phyloP scores from a whole-genome alignment of 2,888 invertebrate genomes.

The Athetis lepigone region DNA sequence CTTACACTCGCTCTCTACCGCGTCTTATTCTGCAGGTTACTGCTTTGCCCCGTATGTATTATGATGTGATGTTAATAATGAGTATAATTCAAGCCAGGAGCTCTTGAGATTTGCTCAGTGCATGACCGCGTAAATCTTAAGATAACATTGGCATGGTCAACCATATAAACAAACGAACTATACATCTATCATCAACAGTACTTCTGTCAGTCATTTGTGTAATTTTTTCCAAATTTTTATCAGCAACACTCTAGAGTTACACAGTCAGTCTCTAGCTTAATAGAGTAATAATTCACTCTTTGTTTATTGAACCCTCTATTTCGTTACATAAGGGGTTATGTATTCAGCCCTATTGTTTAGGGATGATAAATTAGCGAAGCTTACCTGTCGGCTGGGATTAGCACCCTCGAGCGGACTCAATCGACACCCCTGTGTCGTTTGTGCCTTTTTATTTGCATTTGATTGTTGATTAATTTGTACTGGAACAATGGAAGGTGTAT shows the following conservation, averaged over 20 bases:
- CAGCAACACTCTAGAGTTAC: constrained; percentile 1
- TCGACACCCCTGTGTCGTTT: constrained; percentile 81
- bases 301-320: constrained; percentile 80
- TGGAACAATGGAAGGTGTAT: constrained; percentile 70
- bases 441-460: constrained; percentile 85
- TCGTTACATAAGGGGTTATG: constrained; percentile 72
- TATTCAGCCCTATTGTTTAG: constrained; percentile 84
- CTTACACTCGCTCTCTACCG: too few species aligned
- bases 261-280: constrained; percentile 29
- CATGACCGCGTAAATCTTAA: too few species aligned
- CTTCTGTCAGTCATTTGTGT: too few species aligned
- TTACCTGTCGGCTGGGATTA: constrained; percentile 89
- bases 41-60: too few species aligned
- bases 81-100: too few species aligned
- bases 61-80: too few species aligned
- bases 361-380: constrained; percentile 89
- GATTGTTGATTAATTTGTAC: constrained; percentile 84
- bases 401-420: constrained; percentile 76
- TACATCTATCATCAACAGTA: too few species aligned
- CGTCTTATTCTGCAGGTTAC: too few species aligned
- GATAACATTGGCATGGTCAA: too few species aligned
- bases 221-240: background rate
- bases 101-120: too few species aligned
- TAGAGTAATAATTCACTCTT: constrained; percentile 71
- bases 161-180: too few species aligned